These are phyloP conservation scores for Drymodes brunneopygia DNA, from an alignment of 2,113 vertebrate species.

Conservation along the genomic window DNA sequence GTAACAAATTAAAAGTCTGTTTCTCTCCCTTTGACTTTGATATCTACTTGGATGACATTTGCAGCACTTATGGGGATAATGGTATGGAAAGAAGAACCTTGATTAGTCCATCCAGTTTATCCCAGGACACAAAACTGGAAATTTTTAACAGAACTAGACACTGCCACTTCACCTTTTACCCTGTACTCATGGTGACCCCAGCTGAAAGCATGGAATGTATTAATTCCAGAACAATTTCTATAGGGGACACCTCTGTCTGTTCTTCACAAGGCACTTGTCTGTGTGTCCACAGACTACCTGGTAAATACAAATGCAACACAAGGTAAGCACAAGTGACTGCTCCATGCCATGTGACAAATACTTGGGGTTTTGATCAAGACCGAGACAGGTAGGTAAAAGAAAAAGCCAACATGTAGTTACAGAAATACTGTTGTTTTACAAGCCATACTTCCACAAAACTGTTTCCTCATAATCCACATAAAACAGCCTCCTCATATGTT, in stretches of 20 bases:
- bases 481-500: not conserved
- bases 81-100: not conserved
- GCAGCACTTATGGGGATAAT: not conserved
- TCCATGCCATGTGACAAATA: not conserved
- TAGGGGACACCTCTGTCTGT: not conserved
- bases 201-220: not conserved
- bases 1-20: conserved; percentile 43
- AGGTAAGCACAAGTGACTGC: not conserved
- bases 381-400: not conserved
- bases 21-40: conserved; percentile 52
- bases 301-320: not conserved
- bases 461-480: not conserved
- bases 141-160: not conserved
- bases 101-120: not conserved
- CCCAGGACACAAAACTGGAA: not conserved
- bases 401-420: not conserved
- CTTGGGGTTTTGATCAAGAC: not conserved
- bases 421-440: not conserved
- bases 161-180: not conserved
- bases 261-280: not conserved
- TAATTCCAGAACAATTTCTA: not conserved
- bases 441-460: not conserved
- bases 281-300: not conserved
- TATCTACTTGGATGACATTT: conserved; percentile 51
- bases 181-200: not conserved